phyloP scores from a whole-genome alignment of 2,888 invertebrate genomes.

The Parasteatoda lunata region DNA sequence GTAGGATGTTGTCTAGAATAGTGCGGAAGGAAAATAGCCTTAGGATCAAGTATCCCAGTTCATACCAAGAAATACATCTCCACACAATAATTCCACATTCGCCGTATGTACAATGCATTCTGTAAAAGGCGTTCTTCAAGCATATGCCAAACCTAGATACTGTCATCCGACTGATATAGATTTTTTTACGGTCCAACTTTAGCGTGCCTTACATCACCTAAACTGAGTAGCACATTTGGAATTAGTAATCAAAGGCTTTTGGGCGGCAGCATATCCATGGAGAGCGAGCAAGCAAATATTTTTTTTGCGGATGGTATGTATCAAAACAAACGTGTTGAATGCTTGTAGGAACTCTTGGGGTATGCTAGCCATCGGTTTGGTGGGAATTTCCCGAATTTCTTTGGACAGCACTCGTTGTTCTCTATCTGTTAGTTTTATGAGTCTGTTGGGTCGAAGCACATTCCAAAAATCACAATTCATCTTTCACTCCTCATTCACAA shows the following conservation, averaged over 20 bases:
- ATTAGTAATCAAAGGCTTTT: neutral
- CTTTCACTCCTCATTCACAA: neutral
- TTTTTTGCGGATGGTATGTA: neutral
- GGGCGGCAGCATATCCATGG: neutral
- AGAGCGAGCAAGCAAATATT: neutral
- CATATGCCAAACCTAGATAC: neutral
- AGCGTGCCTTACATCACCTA: neutral
- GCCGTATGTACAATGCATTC: conserved; percentile 4
- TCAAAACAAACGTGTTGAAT: neutral
- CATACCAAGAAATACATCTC: neutral
- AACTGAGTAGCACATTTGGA: neutral
- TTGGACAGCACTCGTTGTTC: neutral
- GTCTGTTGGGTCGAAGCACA: neutral
- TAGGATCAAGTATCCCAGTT: neutral
- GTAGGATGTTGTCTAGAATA: neutral
- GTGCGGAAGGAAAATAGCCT: accelerated
- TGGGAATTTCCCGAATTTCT: neutral
- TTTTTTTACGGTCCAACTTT: neutral
- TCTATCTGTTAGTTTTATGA: neutral
- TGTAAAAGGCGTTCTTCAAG: neutral
- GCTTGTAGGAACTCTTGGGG: neutral
- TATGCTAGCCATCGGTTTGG: neutral
- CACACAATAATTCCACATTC: neutral
- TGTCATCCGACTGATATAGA: neutral
- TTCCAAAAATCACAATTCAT: neutral